Evolutionary conservation across 2,888 invertebrate species (phyloP), one percentile per base, ranked within the genome.

Genomic region (Cremastobaeus sp.): DNA sequence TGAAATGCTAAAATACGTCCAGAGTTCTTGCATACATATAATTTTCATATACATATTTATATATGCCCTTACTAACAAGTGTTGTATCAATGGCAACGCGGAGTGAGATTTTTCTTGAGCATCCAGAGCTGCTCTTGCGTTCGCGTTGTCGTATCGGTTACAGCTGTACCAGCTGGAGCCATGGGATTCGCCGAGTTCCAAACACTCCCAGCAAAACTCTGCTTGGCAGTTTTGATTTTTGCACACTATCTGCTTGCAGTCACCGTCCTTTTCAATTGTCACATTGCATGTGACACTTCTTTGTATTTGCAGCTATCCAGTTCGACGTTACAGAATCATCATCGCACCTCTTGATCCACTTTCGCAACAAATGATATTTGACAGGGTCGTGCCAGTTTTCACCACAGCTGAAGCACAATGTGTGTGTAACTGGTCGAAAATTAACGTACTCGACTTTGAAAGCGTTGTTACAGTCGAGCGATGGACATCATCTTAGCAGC

Each of bases 171-270:
- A 98, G 75, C 96, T 96, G 77, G 97, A 96, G 52, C 98, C 98
- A 84, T 99, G 99, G 0, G 98, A 98, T 87, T 98, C 97, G 99
- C 99, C 99, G 32, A 97, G 96, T 17, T 98, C 98, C 72, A 99
- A 92, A 88, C 99, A 99, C 20, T 98, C 97, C 99, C 99, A 99
- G 89, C 99, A 99, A 89, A 99, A 99, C 88, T 99, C 98, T 43
- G 96, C 94, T 89, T 96, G 96, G 89, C 99, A 99, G 88, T 95
- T 96, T 89, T 96, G 96, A 90, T 98, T 99, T 90, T 98, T 98
- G 90, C 99, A 99, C 52, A 96, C 95, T 98, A 99, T 99, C 89
- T 99, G 99, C 90, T 99, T 99, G 89, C 99, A 99, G 48, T 99
- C 99, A 73, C 99, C 99, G 88, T 99, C 97, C 88, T 96, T 96